Conservation (phyloP, 1,140 invertebrate genomes). For the Pentalonia nigronervosa region DNA sequence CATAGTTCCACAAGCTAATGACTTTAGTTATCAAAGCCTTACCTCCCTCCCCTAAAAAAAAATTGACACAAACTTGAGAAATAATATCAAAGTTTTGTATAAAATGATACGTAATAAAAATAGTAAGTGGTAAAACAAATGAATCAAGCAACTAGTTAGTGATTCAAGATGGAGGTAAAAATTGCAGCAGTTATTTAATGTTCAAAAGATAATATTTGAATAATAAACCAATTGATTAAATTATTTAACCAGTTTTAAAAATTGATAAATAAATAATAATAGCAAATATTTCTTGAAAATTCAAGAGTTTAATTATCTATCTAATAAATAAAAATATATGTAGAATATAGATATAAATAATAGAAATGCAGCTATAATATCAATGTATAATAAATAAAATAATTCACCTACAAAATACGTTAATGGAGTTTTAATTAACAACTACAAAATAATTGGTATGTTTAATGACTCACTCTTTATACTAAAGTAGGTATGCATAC, state of each 20-base stretch:
- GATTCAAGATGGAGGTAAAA: not conserved
- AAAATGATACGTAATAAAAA: not conserved
- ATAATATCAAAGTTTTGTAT: not conserved
- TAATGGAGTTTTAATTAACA: constrained; percentile 11
- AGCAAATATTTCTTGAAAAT: not conserved
- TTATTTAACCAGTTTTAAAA: not conserved
- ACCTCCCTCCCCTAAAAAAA: too few relatives aligned
- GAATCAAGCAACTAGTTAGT: not conserved
- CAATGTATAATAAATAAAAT: not conserved
- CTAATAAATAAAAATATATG: not conserved
- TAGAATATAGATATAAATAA: not conserved
- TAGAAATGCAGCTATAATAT: not conserved
- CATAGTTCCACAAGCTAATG: too few relatives aligned
- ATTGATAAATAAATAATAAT: not conserved
- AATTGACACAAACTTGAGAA: not conserved
- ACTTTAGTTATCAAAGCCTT: too few relatives aligned
- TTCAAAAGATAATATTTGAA: constrained; percentile 13
- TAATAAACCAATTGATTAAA: not conserved
- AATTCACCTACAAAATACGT: not conserved
- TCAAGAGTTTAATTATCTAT: not conserved
- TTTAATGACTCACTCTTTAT: not conserved
- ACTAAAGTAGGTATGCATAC: not conserved
- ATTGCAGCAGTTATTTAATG: not conserved
- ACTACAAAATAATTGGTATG: not conserved
- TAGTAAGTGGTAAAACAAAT: constrained; percentile 26